A percentile compares a stretch with the other conserved stretches of the same genome.
Conservation (phyloP, 1,140 invertebrate genomes). For the Grapholita molesta region DNA sequence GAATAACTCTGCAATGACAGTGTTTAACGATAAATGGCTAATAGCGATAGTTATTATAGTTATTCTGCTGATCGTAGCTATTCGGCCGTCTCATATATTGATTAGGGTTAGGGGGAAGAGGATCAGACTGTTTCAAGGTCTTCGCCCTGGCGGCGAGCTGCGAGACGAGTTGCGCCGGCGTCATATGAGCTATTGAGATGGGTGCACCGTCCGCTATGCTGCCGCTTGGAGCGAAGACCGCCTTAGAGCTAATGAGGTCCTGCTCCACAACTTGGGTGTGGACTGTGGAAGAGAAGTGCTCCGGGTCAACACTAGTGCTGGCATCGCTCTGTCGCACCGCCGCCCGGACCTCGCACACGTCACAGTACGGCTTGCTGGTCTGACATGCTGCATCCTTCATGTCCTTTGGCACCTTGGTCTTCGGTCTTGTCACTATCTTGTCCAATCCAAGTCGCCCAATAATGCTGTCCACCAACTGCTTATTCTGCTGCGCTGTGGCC, state of each 20-base stretch:
- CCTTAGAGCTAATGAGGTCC: conserved; percentile 59
- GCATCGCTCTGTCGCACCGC: conserved; percentile 35
- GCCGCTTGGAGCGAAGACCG: conserved; percentile 60
- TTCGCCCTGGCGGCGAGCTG: conserved; percentile 68
- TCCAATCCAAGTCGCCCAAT: conserved; percentile 49
- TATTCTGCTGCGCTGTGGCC: conserved; percentile 43
- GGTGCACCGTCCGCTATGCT: conserved; percentile 44
- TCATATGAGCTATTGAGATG: conserved; percentile 67
- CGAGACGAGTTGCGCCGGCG: conserved; percentile 67
- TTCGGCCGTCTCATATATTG: conserved; percentile 32
- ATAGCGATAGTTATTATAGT: conserved; percentile 53
- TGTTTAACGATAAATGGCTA: conserved; percentile 25
- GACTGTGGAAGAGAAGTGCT: conserved; percentile 44
- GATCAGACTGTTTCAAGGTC: conserved; percentile 53
- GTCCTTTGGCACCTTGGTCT: conserved; percentile 43
- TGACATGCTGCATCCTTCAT: conserved; percentile 58
- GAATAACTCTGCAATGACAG: too few species aligned
- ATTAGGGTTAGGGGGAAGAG: conserved; percentile 25
- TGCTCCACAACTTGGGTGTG: conserved; percentile 71
- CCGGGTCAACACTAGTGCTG: conserved; percentile 41
- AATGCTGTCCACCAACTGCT: conserved; percentile 55
- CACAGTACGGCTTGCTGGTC: conserved; percentile 56
- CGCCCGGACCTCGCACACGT: conserved; percentile 61
- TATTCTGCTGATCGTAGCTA: conserved; percentile 33
- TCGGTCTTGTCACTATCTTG: conserved; percentile 42